These are phyloP conservation scores for Ciona savignyi DNA, from an alignment of 23 tunicate species.

Conservation along the genomic window DNA sequence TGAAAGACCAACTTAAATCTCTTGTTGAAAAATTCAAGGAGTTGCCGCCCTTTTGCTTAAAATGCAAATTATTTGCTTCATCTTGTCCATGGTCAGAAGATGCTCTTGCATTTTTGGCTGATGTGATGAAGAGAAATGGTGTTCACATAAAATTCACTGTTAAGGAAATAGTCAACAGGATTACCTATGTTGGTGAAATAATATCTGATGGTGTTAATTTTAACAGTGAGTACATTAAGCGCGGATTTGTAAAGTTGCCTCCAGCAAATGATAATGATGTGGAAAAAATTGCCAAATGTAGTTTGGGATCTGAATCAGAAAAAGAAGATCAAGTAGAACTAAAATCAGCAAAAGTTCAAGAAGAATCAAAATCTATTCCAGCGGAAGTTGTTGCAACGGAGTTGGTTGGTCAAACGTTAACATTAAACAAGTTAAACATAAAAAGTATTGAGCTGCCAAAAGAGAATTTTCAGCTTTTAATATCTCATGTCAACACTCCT, in stretches of 20 bases:
- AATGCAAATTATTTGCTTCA: background rate
- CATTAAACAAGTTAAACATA: background rate
- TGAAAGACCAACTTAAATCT: background rate
- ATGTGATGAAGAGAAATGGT: background rate
- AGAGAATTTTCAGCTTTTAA: background rate
- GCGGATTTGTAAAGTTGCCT: background rate
- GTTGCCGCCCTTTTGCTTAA: conserved; percentile 29
- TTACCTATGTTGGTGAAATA: background rate
- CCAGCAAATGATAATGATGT: no score
- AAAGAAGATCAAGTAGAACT: background rate
- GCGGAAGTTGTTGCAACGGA: background rate
- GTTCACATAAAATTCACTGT: background rate
- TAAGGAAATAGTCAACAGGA: background rate
- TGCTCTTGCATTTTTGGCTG: background rate
- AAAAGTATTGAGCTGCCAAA: conserved; percentile 11
- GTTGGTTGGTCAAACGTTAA: background rate
- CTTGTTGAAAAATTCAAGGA: conserved; percentile 18
- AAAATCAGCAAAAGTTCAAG: background rate
- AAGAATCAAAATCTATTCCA: background rate
- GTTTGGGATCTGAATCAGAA: background rate
- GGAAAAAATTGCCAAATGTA: no score
- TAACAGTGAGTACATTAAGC: background rate
- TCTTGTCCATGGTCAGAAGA: conserved; percentile 7
- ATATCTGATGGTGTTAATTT: background rate
- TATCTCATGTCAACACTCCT: conserved; percentile 21